phyloP scores from a whole-genome alignment of 2,888 invertebrate species.

The Hypercompe scribonia region DNA sequence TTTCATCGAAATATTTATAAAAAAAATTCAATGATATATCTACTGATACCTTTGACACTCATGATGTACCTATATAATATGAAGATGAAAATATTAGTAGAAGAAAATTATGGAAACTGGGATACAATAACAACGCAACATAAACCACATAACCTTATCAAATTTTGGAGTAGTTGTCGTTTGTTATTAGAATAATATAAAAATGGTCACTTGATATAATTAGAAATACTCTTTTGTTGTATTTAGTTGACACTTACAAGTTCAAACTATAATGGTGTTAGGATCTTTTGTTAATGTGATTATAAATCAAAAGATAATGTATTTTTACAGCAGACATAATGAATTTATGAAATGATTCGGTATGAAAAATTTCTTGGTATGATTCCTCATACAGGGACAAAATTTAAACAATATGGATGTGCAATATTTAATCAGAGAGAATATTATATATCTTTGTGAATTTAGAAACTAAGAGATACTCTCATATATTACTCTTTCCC shows the following conservation, averaged over 20 bases:
- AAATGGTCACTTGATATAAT: neutral
- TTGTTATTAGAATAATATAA: neutral
- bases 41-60: conserved; percentile 29
- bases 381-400: neutral
- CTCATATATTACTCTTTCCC: no score
- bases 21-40: neutral
- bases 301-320: no score
- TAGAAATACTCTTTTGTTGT: neutral
- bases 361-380: no score
- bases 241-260: no score
- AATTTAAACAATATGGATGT: neutral
- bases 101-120: conserved; percentile 33
- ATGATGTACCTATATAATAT: conserved; percentile 22
- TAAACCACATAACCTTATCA: conserved; percentile 19
- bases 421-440: neutral
- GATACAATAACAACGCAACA: conserved; percentile 36
- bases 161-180: neutral
- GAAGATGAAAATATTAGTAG: conserved; percentile 27
- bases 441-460: neutral
- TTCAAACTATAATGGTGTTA: no score
- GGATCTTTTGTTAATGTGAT: no score
- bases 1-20: no score
- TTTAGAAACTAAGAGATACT: no score
- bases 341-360: no score
- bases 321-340: no score